Percentiles rank a stretch among this genome's conserved stretches.
Conservation (phyloP, 2,797 vertebrate genomes). For the Alauda arvensis region DNA sequence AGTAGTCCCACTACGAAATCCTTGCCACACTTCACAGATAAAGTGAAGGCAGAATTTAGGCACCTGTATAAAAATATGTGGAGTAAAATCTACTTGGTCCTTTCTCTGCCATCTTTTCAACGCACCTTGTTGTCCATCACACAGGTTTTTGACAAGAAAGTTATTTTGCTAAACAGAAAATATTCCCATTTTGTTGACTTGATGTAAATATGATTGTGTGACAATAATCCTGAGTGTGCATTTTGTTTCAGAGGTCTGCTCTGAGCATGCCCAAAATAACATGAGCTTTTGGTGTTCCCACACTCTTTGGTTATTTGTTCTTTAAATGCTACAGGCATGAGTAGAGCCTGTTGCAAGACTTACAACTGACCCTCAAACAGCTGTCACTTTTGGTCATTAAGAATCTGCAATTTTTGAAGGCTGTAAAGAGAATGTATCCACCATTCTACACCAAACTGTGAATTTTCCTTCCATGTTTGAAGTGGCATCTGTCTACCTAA, state of each 20-base stretch:
- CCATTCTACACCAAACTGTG: not conserved
- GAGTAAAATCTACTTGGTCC: not conserved
- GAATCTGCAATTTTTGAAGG: not conserved
- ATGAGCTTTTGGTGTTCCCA: not conserved
- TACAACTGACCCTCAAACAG: not conserved
- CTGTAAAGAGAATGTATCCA: not conserved
- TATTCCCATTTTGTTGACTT: not conserved
- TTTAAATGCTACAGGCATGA: not conserved
- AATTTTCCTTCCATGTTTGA: not conserved
- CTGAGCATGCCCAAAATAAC: not conserved
- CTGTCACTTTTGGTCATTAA: not conserved
- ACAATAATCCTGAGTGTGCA: not conserved
- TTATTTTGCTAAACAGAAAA: not conserved
- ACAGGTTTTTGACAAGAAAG: not conserved
- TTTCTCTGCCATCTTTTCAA: not conserved
- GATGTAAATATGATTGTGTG: not conserved
- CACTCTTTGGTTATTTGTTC: not conserved
- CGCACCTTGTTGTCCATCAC: not conserved
- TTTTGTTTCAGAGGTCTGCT: not conserved
- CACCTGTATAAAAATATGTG: not conserved
- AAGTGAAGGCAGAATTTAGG: not conserved
- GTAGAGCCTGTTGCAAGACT: not conserved
- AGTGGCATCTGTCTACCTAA: not conserved
- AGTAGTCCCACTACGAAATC: accelerated
- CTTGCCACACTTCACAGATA: not conserved